A percentile compares a stretch with the other conserved stretches of the same genome.
phyloP scores from a whole-genome alignment of 2,797 vertebrate genomes.

The Micromesistius poutassou region DNA sequence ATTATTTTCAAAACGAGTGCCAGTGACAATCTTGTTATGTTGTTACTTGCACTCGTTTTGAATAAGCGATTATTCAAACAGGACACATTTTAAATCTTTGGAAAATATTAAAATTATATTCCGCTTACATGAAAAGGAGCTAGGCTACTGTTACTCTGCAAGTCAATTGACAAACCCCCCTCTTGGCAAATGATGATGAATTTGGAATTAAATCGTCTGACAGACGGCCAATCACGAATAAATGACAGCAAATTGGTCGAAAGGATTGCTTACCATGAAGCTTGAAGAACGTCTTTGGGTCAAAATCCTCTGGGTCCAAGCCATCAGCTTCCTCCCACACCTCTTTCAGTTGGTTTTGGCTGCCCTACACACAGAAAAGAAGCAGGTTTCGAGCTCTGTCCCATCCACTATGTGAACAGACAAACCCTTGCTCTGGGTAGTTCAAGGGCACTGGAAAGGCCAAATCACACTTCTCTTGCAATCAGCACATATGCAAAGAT shows the following conservation, averaged over 20 bases:
- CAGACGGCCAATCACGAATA: too few relatives aligned
- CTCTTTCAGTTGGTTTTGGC: constrained; percentile 96
- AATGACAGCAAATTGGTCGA: background rate
- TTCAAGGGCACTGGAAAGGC: background rate
- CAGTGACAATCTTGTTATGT: too few relatives aligned
- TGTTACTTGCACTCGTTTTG: too few relatives aligned
- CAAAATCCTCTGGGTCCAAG: constrained; percentile 94
- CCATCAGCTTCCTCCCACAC: constrained; percentile 98
- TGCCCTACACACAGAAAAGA: constrained; percentile 77
- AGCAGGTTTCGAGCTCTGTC: constrained; percentile 7
- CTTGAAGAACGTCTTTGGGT: constrained; percentile 97
- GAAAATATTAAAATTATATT: too few relatives aligned
- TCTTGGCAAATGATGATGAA: too few relatives aligned
- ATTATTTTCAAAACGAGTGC: too few relatives aligned
- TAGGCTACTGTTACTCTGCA: too few relatives aligned
- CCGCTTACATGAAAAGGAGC: too few relatives aligned
- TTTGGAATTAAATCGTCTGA: too few relatives aligned
- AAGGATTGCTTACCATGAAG: constrained; percentile 82
- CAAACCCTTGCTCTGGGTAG: background rate
- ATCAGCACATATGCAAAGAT: background rate
- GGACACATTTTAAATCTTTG: too few relatives aligned
- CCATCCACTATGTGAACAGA: background rate
- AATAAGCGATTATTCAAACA: too few relatives aligned
- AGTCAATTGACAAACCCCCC: too few relatives aligned
- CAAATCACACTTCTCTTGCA: background rate